Conservation (phyloP, 2,113 vertebrate species). For the Ciconia boyciana region DNA sequence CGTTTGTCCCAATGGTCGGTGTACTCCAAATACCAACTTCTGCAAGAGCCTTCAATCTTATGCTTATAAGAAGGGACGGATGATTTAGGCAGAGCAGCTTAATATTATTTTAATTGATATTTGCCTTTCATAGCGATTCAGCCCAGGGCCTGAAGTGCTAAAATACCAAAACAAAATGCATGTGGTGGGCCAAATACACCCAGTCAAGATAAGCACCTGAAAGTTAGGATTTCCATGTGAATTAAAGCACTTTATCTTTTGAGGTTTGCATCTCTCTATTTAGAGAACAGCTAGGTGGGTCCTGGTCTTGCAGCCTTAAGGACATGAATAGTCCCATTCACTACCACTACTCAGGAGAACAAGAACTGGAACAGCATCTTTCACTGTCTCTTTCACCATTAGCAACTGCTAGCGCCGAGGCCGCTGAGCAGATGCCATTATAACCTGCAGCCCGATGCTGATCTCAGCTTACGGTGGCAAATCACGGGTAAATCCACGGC, state of each 20-base stretch:
- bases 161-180: background rate
- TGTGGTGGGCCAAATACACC: background rate
- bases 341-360: background rate
- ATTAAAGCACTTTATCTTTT: background rate
- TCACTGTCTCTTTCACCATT: background rate
- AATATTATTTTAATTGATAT: background rate
- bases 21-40: background rate
- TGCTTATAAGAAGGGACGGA: background rate
- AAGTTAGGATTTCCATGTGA: background rate
- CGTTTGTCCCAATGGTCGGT: background rate
- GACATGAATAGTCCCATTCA: background rate
- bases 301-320: background rate
- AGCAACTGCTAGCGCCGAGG: background rate
- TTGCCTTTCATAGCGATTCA: background rate
- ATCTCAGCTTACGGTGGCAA: background rate
- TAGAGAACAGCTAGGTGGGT: background rate
- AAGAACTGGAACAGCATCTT: background rate
- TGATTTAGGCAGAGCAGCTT: background rate
- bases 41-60: background rate
- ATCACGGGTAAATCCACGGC: background rate
- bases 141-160: background rate
- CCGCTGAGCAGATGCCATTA: background rate
- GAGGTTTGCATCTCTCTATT: background rate
- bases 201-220: background rate
- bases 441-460: fast-evolving